phyloP scores from a whole-genome alignment of 2,888 invertebrate genomes.

The Crepidodera aurea region DNA sequence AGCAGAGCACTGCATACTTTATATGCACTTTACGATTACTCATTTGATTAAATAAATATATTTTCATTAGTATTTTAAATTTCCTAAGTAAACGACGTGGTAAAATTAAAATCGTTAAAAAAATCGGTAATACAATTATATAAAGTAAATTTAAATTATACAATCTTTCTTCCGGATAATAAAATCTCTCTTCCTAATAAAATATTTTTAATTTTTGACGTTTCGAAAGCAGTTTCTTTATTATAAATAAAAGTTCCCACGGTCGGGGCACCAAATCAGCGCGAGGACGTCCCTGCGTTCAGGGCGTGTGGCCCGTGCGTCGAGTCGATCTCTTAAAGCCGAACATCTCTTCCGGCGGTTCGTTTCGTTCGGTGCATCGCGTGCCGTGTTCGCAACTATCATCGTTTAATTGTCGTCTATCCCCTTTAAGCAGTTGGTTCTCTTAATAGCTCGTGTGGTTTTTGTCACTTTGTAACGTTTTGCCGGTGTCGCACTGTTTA shows the following conservation, averaged over 20 bases:
- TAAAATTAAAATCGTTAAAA: no score
- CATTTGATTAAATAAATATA: no score
- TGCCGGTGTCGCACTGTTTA: slow-evolving; percentile 39
- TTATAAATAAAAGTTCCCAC: slow-evolving; percentile 30
- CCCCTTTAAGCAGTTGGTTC: slow-evolving; percentile 46
- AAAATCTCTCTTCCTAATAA: no score
- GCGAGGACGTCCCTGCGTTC: slow-evolving; percentile 20
- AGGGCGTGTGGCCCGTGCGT: slow-evolving; percentile 35
- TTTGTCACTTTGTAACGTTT: slow-evolving; percentile 53
- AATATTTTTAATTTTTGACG: no score
- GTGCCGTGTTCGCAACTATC: slow-evolving; percentile 45
- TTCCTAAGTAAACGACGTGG: no score
- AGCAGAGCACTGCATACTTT: no score
- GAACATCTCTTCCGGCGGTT: slow-evolving; percentile 26
- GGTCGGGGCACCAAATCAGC: slow-evolving; percentile 3
- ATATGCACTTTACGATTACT: no score
- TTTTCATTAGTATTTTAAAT: no score
- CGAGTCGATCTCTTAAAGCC: slow-evolving; percentile 33
- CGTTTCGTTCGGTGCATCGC: slow-evolving; percentile 36
- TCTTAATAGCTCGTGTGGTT: slow-evolving; percentile 53
- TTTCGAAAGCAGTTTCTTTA: no score
- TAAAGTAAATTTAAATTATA: no score
- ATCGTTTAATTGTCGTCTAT: slow-evolving; percentile 51
- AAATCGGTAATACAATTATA: no score
- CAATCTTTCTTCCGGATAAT: no score